phyloP scores from a whole-genome alignment of 1,140 invertebrate species.

The Trypoxylus dichotomus region DNA sequence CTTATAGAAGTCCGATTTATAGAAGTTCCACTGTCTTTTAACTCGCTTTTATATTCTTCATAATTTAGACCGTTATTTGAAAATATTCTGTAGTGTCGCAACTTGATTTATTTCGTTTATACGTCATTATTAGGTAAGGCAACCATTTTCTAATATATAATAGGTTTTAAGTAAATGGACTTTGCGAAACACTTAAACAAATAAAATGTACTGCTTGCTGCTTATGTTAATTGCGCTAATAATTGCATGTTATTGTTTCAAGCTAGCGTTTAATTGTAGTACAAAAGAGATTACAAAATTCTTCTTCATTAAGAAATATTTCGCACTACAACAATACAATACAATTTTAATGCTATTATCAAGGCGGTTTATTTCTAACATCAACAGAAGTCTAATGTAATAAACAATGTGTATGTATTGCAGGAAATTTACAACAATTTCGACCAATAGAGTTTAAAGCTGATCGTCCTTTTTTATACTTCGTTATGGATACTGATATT shows the following conservation, averaged over 20 bases:
- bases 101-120: neutral
- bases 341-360: neutral
- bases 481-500: slow-evolving; percentile 77
- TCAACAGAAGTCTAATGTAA: neutral
- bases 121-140: neutral
- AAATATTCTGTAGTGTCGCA: no score
- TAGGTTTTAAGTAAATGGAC: neutral
- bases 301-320: neutral
- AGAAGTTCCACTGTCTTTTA: no score
- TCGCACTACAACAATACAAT: neutral
- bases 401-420: slow-evolving; percentile 22
- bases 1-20: no score
- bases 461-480: slow-evolving; percentile 78
- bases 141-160: neutral
- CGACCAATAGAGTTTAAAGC: slow-evolving; percentile 70
- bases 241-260: slow-evolving; percentile 38
- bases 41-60: no score
- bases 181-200: slow-evolving; percentile 37
- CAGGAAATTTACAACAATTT: slow-evolving; percentile 52
- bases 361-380: neutral
- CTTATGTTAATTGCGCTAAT: slow-evolving; percentile 37
- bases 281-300: neutral
- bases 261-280: neutral
- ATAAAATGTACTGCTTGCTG: slow-evolving; percentile 35
- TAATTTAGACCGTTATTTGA: no score